Evolutionary conservation across 2,113 vertebrate genomes (phyloP), one percentile per base, ranked within the genome.

Genomic region (Lathamus discolor): DNA sequence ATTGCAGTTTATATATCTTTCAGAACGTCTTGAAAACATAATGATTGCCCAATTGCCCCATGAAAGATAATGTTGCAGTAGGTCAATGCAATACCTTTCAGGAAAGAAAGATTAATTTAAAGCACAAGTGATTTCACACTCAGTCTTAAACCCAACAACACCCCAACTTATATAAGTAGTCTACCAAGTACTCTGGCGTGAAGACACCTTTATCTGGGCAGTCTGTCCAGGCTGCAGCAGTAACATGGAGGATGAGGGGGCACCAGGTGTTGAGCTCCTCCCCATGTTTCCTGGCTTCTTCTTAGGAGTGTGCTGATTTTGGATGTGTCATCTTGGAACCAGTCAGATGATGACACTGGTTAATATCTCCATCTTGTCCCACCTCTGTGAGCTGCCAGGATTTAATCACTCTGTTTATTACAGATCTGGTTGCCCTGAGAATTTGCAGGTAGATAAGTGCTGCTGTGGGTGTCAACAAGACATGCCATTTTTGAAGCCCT

Each of bases 131-230:
- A 74, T 62, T 81, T 86, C 39, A 41, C 7, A 25, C 22, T 31
- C 6, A 18, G 13, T 55, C 27, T 72, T 25, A n/a, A 15, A 67
- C 2, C 13, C 43, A 79, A 6, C 17, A 63, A 13, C 10, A 48
- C 13, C 4, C 7, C 0, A 0, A 23, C 13, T 1, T 12, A 16
- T 17, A 7, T 41, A 82, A 66, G 17, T 24, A 70, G 13, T 33
- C 33, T 84, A 10, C 12, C 2, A 10, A 51, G 14, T 13, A 62
- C 17, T 48, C 1, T 4, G 28, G 15, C 27, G 29, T 1, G 6
- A 67, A 86, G 43, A 11, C 24, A 8, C 7, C 19, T 8, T 70
- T 52, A 27, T 28, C 12, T 23, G 31, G 17, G 8, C 18, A 24
- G 9, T 43, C 23, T 55, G n/a, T 29, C 28, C 18, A 64, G 18